Conservation (phyloP, 2,113 vertebrate species). For the Xiphias gladius region DNA sequence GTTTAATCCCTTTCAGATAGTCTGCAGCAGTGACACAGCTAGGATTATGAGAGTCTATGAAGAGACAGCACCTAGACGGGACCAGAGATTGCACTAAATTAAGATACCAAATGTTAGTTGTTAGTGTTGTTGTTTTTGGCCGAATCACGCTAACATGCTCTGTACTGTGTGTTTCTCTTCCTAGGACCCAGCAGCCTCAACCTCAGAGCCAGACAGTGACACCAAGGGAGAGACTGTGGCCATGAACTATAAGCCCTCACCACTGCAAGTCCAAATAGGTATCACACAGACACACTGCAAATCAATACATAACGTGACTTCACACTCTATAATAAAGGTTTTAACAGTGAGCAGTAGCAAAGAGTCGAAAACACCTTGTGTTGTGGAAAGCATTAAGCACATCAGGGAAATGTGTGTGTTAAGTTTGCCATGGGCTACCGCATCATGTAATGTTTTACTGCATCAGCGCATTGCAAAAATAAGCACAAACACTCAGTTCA, state of each 20-base stretch:
- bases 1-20: slow-evolving; percentile 29
- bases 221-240: slow-evolving; percentile 92
- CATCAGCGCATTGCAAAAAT: background rate
- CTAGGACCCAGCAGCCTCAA: slow-evolving; percentile 92
- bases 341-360: background rate
- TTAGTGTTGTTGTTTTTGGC: background rate
- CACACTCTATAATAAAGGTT: background rate
- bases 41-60: background rate
- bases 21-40: background rate
- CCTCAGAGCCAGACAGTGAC: slow-evolving; percentile 90
- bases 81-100: background rate
- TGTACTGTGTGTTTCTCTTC: slow-evolving; percentile 27
- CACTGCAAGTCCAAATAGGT: slow-evolving; percentile 97
- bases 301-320: background rate
- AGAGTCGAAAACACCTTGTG: background rate
- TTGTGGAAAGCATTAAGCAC: background rate
- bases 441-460: background rate
- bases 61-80: background rate
- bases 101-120: background rate
- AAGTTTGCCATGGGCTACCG: background rate
- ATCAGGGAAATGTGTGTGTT: background rate
- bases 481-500: background rate
- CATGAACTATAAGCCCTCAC: slow-evolving; percentile 97
- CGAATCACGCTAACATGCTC: background rate
- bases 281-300: slow-evolving; percentile 31